These are phyloP conservation scores for Podiceps cristatus DNA, from an alignment of 2,113 vertebrate genomes.

Conservation along the genomic window DNA sequence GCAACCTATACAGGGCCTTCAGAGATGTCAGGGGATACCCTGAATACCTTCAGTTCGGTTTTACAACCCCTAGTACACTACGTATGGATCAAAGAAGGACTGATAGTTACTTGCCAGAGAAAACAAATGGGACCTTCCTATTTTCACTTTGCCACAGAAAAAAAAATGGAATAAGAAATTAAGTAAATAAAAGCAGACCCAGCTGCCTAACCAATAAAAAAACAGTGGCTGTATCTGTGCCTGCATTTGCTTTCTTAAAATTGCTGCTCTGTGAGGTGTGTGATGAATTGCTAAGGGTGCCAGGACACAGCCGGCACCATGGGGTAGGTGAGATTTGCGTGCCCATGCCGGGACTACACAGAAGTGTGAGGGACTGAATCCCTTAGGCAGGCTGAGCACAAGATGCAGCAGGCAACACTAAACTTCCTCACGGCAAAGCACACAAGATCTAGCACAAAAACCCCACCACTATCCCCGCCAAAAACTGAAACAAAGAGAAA, in stretches of 20 bases:
- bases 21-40: background rate
- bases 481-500: background rate
- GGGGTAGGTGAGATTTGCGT: background rate
- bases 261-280: background rate
- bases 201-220: background rate
- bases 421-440: background rate
- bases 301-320: background rate
- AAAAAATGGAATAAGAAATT: background rate
- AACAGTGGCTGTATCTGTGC: background rate
- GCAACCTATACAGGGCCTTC: background rate
- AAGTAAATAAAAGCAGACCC: background rate
- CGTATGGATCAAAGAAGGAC: background rate
- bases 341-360: background rate
- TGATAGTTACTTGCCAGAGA: background rate
- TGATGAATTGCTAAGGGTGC: background rate
- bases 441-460: background rate
- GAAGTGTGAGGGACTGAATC: background rate
- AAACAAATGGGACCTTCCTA: background rate
- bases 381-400: background rate
- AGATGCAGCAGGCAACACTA: background rate
- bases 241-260: background rate
- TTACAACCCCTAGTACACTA: background rate
- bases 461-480: background rate
- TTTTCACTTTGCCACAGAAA: background rate
- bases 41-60: background rate